Evolutionary conservation across 2,113 vertebrate species (phyloP).

Genomic region (Siniperca chuatsi): DNA sequence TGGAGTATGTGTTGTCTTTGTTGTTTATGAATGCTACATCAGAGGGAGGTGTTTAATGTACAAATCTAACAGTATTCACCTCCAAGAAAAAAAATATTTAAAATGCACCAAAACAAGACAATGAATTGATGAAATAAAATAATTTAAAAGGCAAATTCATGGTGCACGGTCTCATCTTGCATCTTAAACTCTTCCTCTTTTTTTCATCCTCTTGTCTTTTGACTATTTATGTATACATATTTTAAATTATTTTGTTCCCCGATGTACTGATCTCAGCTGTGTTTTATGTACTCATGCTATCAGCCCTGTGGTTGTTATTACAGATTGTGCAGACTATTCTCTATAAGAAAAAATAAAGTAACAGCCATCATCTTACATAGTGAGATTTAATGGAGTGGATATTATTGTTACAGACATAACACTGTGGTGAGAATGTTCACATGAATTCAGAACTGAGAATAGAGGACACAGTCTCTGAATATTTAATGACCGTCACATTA

Average conservation of each 20-base stretch:
- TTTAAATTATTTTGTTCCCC: background rate
- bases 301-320: background rate
- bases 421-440: conserved; percentile 18
- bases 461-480: conserved; percentile 44
- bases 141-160: background rate
- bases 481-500: conserved; percentile 51
- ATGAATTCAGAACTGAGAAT: conserved; percentile 25
- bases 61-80: background rate
- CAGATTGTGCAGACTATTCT: background rate
- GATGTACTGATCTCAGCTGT: background rate
- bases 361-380: background rate
- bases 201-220: background rate
- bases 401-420: conserved; percentile 11
- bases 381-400: conserved; percentile 16
- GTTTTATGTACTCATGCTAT: background rate
- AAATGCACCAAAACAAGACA: background rate
- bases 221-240: background rate
- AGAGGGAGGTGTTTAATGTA: conserved; percentile 18
- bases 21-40: conserved; percentile 15
- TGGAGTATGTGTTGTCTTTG: conserved; percentile 27
- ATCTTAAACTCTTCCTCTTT: background rate
- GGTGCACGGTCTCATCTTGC: background rate
- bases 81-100: background rate
- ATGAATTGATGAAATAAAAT: background rate
- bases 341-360: background rate